Base-by-base conservation (phyloP, 1,140 invertebrate genomes). In the Choristoneura fumiferana region DNA sequence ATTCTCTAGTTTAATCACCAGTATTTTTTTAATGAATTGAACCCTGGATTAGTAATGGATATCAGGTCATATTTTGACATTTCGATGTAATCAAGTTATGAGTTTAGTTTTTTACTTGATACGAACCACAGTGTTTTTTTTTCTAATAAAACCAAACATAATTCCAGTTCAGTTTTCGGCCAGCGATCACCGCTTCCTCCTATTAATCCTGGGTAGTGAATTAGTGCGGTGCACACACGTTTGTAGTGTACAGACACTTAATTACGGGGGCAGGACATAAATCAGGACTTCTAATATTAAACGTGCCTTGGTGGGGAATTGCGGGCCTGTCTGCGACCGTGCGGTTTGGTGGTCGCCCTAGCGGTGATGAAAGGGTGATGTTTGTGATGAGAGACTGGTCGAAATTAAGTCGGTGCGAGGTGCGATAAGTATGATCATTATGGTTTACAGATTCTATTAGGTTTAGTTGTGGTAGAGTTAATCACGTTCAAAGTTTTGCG, bases 221-320 rank as follows among this genome's bases (percentile, higher is more conserved):
- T 83, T 87, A 87, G 80, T 84, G 78, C 78, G 69, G 71, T 78
- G 78, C 73, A 72, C 74, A 77, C 81, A 73, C 77, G 80, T 84
- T 79, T 78, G 79, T 81, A 81, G 81, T 75, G 78, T 78, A 75
- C 80, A 81, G 83, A 87, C 87, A 89, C 86, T 90, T 89, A 86
- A 90, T 90, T 90, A 90, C 76, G 73, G 78, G 76, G 79, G 75
- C 73, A 81, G 81, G 77, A 67, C 79, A 88, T 90, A 90, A 90
- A 90, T 90, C 87, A 89, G 87, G 81, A 84, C 84, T 89, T 90
- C 89, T 90, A 90, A 90, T 89, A 90, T 89, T 90, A 90, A 89
- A 89, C 89, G 80, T 88, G 87, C 87, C 85, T 89, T 84, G 67
- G 71, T 73, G 74, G 69, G 77, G 81, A 87, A 87, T 84, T 87